A percentile compares a stretch with the other conserved stretches of the same genome.
Evolutionary conservation across 2,797 vertebrate genomes (phyloP).

Genomic region (Numenius phaeopus): DNA sequence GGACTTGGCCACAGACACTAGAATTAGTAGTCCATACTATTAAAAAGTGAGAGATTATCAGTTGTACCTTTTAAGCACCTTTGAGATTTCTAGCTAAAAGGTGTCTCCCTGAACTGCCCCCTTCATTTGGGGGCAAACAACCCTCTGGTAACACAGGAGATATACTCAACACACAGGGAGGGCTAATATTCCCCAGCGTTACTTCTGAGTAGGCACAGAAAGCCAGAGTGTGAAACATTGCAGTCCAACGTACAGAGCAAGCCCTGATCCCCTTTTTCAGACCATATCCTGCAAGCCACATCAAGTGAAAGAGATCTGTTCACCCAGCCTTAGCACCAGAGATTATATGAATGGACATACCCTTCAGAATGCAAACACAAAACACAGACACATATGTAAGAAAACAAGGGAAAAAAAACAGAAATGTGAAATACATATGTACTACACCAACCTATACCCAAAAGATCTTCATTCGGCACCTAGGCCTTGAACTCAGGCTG

Average conservation of each 20-base stretch:
- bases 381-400: fast-evolving
- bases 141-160: not conserved
- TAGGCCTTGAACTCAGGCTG: not conserved
- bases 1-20: not conserved
- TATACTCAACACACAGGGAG: not conserved
- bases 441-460: not conserved
- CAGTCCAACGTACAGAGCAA: not conserved
- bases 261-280: not conserved
- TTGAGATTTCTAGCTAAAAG: not conserved
- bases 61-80: not conserved
- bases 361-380: not conserved
- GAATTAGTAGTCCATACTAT: not conserved
- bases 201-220: not conserved
- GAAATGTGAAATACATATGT: not conserved
- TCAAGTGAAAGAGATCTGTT: not conserved
- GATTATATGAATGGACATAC: fast-evolving
- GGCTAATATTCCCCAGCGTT: not conserved
- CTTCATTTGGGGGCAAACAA: not conserved
- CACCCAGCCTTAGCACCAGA: not conserved
- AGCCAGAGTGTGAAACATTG: not conserved
- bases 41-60: not conserved
- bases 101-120: not conserved
- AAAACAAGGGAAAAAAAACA: not conserved
- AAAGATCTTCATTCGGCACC: not conserved
- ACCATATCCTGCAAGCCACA: not conserved